Conservation (phyloP, 2,113 vertebrate genomes). For the Calidris pygmaea region DNA sequence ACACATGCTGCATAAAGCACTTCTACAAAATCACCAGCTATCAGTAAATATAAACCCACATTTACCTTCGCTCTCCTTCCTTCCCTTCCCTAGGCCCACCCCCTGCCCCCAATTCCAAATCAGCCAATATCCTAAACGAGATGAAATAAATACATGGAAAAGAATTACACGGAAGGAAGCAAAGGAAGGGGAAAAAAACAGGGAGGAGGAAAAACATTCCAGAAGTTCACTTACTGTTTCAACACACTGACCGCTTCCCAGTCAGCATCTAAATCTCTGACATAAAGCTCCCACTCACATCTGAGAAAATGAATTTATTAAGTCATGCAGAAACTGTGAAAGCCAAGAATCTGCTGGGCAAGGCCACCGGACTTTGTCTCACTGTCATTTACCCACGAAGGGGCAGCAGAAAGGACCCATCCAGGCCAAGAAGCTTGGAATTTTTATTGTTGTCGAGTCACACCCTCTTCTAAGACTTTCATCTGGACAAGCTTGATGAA, state of each 20-base stretch:
- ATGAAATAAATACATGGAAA: background rate
- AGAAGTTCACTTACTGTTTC: background rate
- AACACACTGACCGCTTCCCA: background rate
- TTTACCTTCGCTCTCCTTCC: background rate
- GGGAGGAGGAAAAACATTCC: background rate
- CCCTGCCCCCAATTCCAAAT: background rate
- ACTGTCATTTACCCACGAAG: background rate
- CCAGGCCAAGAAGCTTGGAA: background rate
- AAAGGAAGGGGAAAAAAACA: background rate
- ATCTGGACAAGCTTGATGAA: background rate
- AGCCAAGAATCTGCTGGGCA: background rate
- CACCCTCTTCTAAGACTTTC: fast-evolving
- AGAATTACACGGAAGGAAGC: background rate
- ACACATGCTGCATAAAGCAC: background rate
- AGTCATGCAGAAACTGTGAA: background rate
- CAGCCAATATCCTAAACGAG: background rate
- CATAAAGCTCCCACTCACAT: background rate
- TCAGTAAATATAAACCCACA: background rate
- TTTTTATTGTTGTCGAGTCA: background rate
- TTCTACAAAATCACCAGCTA: background rate
- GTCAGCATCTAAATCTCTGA: background rate
- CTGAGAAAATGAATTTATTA: conserved; percentile 40
- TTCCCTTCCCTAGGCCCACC: background rate
- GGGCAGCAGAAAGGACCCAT: background rate
- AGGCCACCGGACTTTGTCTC: background rate